Percentiles rank a stretch among this genome's conserved stretches.
Evolutionary conservation across 2,888 invertebrate species (phyloP).

Genomic region (Tyria jacobaeae): DNA sequence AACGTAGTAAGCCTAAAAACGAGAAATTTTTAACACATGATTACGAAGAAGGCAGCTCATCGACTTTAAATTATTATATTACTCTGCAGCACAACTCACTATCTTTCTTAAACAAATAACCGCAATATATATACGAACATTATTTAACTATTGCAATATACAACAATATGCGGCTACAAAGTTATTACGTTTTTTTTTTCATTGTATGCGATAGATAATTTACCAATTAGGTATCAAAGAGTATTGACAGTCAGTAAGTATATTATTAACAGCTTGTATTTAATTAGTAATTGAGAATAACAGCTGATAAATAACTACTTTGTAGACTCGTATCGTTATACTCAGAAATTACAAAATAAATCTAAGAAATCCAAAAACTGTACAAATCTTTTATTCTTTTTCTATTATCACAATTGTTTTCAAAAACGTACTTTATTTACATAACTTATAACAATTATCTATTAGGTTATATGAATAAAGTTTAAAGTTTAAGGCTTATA

Average conservation of each 20-base stretch:
- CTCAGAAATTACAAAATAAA: not conserved
- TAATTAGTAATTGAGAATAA: not conserved
- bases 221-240: not conserved
- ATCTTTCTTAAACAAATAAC: not conserved
- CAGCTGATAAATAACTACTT: not conserved
- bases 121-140: not conserved
- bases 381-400: too few species aligned
- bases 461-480: too few species aligned
- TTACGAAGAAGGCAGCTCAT: not conserved
- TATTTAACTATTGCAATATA: too few species aligned
- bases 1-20: not conserved
- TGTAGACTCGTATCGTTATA: not conserved
- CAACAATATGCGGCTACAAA: too few species aligned
- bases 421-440: too few species aligned
- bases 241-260: not conserved
- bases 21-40: conserved; percentile 10
- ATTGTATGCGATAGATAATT: not conserved
- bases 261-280: not conserved
- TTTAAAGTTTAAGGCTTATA: not conserved
- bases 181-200: too few species aligned
- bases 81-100: not conserved
- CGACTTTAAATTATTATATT: too few species aligned
- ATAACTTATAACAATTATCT: too few species aligned
- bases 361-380: not conserved
- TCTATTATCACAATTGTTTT: too few species aligned